Evolutionary conservation across 64 coral and sea anemone species (phyloP).

Genomic region (Cladopsammia gracilis): DNA sequence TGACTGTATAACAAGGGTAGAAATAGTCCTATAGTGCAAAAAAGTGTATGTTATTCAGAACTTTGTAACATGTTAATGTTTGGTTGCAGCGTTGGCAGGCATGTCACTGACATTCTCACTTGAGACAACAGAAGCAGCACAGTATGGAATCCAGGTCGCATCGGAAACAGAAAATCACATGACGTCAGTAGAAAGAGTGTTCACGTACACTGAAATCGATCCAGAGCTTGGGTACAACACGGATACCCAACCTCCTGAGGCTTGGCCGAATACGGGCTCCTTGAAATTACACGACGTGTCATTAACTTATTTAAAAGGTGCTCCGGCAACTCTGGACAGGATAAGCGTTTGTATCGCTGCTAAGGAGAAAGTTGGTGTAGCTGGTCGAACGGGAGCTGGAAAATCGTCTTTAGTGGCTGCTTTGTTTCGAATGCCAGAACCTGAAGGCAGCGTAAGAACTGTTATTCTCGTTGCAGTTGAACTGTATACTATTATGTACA

Average conservation of each 20-base stretch:
- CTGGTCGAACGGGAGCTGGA: conserved; percentile 71
- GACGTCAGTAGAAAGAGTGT: conserved; percentile 67
- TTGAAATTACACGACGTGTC: conserved; percentile 50
- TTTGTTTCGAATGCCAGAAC: conserved; percentile 82
- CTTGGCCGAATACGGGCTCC: conserved; percentile 57
- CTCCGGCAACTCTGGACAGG: conserved; percentile 29
- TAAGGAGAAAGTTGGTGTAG: conserved; percentile 68
- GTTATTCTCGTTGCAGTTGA: too few relatives aligned
- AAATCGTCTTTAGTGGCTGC: conserved; percentile 77
- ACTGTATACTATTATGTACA: too few relatives aligned
- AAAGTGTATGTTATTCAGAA: too few relatives aligned
- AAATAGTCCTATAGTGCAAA: too few relatives aligned
- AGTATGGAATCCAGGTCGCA: conserved; percentile 11
- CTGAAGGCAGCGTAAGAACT: conserved; percentile 25
- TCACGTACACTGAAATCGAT: conserved; percentile 37
- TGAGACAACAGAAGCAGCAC: conserved; percentile 42
- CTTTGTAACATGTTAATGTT: too few relatives aligned
- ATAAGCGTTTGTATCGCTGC: conserved; percentile 40
- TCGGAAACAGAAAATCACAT: conserved; percentile 66
- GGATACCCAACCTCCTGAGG: conserved; percentile 39
- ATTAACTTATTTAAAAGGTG: conserved; percentile 44
- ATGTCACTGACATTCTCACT: conserved; percentile 55
- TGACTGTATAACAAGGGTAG: too few relatives aligned
- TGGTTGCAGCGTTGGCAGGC: conserved; percentile 49
- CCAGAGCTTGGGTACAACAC: conserved; percentile 68